phyloP scores from a whole-genome alignment of 2,888 invertebrate genomes.

The Scaptomyza tumidula region DNA sequence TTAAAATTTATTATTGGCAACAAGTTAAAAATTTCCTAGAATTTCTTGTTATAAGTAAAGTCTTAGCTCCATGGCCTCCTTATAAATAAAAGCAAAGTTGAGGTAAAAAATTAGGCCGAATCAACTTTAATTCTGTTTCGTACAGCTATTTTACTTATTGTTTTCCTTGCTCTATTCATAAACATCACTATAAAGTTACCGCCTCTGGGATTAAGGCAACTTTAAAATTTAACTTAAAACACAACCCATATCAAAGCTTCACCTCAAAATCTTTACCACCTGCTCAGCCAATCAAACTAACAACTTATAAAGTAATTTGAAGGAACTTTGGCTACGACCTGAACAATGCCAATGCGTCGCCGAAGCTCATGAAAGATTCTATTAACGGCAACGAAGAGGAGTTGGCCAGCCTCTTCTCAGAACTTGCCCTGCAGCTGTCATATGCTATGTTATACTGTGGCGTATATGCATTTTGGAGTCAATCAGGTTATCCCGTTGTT shows the following conservation, averaged over 20 bases:
- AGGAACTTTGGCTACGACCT: constrained; percentile 59
- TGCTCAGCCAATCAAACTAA: constrained; percentile 70
- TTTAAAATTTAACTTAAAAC: constrained; percentile 52
- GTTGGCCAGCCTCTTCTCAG: constrained; percentile 11
- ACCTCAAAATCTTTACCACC: constrained; percentile 19
- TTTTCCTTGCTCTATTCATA: constrained; percentile 49
- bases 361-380: constrained; percentile 73
- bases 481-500: constrained; percentile 67
- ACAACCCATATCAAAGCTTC: constrained; percentile 57
- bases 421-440: constrained; percentile 46
- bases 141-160: constrained; percentile 21
- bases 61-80: too few species aligned
- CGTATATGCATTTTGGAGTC: constrained; percentile 70
- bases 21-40: too few species aligned
- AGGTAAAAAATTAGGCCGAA: constrained; percentile 27
- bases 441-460: constrained; percentile 7
- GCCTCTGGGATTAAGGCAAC: constrained; percentile 63
- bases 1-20: too few species aligned
- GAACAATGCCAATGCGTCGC: constrained; percentile 63
- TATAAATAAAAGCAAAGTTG: too few species aligned
- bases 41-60: too few species aligned
- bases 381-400: constrained; percentile 53
- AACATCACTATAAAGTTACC: constrained; percentile 72
- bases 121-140: constrained; percentile 4
- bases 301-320: constrained; percentile 76